phyloP scores from a whole-genome alignment of 1,140 invertebrate species.

The Epicauta chinensis region DNA sequence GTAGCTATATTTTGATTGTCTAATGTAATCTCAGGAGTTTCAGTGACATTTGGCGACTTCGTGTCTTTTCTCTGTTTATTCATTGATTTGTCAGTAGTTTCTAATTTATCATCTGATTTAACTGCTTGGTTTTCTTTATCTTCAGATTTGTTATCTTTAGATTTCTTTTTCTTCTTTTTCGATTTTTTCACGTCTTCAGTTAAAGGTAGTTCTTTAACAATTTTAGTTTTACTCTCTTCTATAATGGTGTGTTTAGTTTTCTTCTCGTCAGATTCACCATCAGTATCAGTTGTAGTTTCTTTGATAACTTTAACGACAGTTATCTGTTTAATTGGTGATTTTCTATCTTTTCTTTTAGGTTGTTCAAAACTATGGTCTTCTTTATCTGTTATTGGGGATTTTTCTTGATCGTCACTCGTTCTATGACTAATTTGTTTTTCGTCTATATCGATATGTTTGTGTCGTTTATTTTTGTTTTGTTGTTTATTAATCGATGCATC shows the following conservation, averaged over 20 bases:
- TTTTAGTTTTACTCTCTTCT: constrained; percentile 12
- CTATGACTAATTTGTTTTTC: constrained; percentile 27
- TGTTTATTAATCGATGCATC: constrained; percentile 27
- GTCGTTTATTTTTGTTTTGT: constrained; percentile 31
- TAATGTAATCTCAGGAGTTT: neutral
- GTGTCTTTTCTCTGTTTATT: constrained; percentile 6
- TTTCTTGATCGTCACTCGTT: constrained; percentile 30
- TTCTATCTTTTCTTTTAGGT: constrained; percentile 24
- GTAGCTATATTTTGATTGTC: neutral
- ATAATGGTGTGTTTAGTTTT: constrained; percentile 11
- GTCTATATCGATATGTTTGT: constrained; percentile 27
- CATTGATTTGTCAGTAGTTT: constrained; percentile 5
- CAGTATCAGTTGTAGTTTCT: constrained; percentile 6
- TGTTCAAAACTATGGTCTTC: constrained; percentile 35
- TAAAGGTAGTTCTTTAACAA: constrained; percentile 1
- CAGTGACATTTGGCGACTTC: neutral
- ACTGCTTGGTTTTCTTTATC: neutral
- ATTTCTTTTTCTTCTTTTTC: constrained; percentile 8
- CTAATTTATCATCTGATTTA: neutral
- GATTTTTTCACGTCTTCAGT: neutral
- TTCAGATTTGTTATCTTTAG: neutral
- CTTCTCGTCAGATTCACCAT: neutral
- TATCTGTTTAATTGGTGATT: constrained; percentile 26
- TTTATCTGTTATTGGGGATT: constrained; percentile 40
- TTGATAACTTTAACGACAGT: constrained; percentile 15